phyloP scores from a whole-genome alignment of 2,113 vertebrate species.

The Suncus etruscus region DNA sequence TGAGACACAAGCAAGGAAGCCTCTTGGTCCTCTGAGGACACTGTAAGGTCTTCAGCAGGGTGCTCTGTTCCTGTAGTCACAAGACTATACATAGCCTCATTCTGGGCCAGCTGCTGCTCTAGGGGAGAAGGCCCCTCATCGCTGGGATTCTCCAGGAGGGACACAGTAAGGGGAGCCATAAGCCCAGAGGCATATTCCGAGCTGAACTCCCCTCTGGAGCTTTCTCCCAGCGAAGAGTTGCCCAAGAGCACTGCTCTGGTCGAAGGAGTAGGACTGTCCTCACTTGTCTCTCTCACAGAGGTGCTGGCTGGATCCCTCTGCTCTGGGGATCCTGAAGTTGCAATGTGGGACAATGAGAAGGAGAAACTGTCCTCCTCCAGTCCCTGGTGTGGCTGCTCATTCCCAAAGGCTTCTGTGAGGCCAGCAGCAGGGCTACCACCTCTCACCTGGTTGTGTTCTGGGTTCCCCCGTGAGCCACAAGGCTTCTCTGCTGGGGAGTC shows the following conservation, averaged over 20 bases:
- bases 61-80: not conserved
- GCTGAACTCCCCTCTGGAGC: slow-evolving; percentile 54
- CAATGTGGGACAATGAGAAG: slow-evolving; percentile 9
- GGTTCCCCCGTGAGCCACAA: slow-evolving; percentile 84
- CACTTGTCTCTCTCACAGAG: slow-evolving; percentile 55
- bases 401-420: slow-evolving; percentile 71
- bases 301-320: slow-evolving; percentile 37
- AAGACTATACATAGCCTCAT: not conserved
- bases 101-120: not conserved
- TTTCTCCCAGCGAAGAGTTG: slow-evolving; percentile 50
- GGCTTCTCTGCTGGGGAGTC: slow-evolving; percentile 85
- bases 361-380: slow-evolving; percentile 43
- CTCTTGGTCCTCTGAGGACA: not conserved
- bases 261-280: slow-evolving; percentile 36
- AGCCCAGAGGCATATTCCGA: slow-evolving; percentile 71
- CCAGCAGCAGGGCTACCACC: slow-evolving; percentile 55
- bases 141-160: slow-evolving; percentile 80
- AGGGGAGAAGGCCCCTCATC: accelerated
- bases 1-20: not conserved
- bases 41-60: slow-evolving; percentile 50
- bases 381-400: not conserved
- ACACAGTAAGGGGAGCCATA: slow-evolving; percentile 81
- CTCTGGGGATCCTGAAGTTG: slow-evolving; percentile 64
- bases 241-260: slow-evolving; percentile 23
- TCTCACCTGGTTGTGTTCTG: slow-evolving; percentile 48